Conservation (phyloP, 1,140 invertebrate genomes). For the Akabosia matsudoensis region DNA sequence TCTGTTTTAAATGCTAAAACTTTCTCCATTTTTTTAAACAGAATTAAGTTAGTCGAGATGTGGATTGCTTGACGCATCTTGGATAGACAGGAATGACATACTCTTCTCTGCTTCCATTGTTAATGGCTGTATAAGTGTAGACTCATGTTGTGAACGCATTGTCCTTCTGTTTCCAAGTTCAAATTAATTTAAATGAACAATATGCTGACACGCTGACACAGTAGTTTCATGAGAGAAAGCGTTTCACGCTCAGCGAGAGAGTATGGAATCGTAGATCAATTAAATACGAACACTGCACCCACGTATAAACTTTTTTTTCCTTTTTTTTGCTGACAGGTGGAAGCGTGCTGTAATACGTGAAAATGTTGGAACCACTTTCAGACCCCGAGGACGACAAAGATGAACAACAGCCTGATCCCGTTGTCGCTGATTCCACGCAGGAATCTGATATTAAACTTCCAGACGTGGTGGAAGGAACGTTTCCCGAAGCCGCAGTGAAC, state of each 20-base stretch:
- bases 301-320: not conserved
- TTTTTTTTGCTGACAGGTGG: not conserved
- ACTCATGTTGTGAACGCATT: no score
- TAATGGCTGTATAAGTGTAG: no score
- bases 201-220: no score
- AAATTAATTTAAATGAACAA: no score
- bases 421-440: not conserved
- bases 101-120: no score
- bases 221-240: no score
- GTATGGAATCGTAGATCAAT: no score
- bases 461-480: constrained; percentile 7
- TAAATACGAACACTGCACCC: no score
- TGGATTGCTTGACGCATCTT: not conserved
- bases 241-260: no score
- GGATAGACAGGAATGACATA: no score
- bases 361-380: constrained; percentile 13
- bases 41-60: not conserved
- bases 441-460: constrained; percentile 8
- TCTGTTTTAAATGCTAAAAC: not conserved
- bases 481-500: constrained; percentile 13
- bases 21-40: not conserved
- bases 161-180: no score
- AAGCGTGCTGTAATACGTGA: not conserved
- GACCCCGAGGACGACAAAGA: not conserved
- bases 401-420: not conserved